Conservation (phyloP, 64 coral and sea anemone genomes). For the Anthopleura sola region DNA sequence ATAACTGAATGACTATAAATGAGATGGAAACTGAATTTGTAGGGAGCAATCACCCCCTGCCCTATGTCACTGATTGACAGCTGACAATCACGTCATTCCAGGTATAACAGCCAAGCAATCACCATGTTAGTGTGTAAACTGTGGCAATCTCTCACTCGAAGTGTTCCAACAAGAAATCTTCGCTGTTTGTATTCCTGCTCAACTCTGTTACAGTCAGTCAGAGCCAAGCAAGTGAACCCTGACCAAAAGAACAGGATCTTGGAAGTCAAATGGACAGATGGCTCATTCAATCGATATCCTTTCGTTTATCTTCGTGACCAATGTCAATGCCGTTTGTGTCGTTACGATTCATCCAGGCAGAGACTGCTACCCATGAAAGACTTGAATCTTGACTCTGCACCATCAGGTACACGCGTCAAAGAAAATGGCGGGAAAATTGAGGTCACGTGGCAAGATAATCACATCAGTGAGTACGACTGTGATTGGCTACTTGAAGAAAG, state of each 20-base stretch:
- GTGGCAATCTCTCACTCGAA: not conserved
- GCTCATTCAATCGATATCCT: conserved; percentile 42
- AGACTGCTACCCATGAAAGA: conserved; percentile 47
- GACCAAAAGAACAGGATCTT: not conserved
- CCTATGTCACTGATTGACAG: too few species aligned
- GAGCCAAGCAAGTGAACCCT: not conserved
- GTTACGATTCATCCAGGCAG: conserved; percentile 55
- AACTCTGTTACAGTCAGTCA: not conserved
- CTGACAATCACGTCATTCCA: too few species aligned
- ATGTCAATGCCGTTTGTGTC: conserved; percentile 60
- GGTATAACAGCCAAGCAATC: not conserved
- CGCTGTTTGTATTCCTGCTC: not conserved
- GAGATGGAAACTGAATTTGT: too few species aligned
- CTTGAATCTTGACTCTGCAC: conserved; percentile 41
- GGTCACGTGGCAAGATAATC: conserved; percentile 67
- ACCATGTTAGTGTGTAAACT: not conserved
- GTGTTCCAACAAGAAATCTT: not conserved
- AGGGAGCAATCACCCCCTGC: too few species aligned
- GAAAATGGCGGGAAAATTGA: conserved; percentile 40
- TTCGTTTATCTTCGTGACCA: conserved; percentile 78
- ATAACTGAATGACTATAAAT: too few species aligned
- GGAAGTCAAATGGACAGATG: conserved; percentile 56
- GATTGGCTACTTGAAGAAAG: conserved; percentile 58
- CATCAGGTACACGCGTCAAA: conserved; percentile 28
- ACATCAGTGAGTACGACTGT: conserved; percentile 59